These are phyloP conservation scores for Proterorhinus semilunaris DNA, from an alignment of 2,113 vertebrate genomes.

Conservation along the genomic window DNA sequence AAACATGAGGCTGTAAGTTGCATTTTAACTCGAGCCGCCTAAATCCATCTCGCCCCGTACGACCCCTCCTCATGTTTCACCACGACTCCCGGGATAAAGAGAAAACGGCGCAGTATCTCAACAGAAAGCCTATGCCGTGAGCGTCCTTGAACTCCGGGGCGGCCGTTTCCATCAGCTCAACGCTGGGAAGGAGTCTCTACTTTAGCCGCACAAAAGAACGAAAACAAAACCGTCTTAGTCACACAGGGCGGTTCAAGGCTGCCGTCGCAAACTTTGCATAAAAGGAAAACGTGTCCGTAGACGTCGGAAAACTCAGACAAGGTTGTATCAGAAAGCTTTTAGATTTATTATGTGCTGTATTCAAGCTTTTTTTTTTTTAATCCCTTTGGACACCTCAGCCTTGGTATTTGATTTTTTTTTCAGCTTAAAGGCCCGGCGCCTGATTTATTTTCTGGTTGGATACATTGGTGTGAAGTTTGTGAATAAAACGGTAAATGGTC, in stretches of 20 bases:
- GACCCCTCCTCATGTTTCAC: neutral
- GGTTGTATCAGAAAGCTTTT: neutral
- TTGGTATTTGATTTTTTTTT: too few relatives aligned
- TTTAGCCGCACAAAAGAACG: neutral
- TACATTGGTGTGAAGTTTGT: too few relatives aligned
- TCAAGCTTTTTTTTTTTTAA: too few relatives aligned
- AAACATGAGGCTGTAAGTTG: neutral
- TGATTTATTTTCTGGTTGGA: too few relatives aligned
- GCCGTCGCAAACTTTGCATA: slow-evolving; percentile 3
- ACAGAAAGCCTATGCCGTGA: neutral
- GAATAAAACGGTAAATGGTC: too few relatives aligned
- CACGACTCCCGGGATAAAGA: neutral
- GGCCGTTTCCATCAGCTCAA: neutral
- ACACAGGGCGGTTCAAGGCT: slow-evolving; percentile 14
- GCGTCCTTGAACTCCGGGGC: neutral
- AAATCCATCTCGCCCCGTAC: neutral
- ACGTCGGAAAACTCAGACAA: neutral
- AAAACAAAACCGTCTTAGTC: too few relatives aligned
- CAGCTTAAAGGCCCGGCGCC: too few relatives aligned
- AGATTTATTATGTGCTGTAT: too few relatives aligned
- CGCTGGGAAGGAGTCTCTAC: neutral
- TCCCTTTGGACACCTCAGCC: too few relatives aligned
- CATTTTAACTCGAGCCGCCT: neutral
- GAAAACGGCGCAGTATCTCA: neutral
- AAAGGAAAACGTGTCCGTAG: slow-evolving; percentile 2